These are phyloP conservation scores for Cynocephalus volans DNA, from an alignment of 2,113 vertebrate species.

Conservation along the genomic window DNA sequence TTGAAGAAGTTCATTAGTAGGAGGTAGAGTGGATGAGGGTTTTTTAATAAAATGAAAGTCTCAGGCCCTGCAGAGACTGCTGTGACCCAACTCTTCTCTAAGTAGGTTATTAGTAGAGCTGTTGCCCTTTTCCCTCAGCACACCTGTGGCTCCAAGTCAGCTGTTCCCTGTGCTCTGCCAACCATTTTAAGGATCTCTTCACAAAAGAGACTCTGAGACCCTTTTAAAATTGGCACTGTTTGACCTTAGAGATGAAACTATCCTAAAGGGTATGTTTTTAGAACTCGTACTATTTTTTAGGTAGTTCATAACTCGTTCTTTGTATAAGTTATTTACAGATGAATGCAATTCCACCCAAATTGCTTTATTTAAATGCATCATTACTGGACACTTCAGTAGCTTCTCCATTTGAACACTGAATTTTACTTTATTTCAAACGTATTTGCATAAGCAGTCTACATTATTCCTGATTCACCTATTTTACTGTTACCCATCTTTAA, in stretches of 20 bases:
- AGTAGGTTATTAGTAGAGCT: neutral
- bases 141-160: neutral
- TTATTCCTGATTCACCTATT: slow-evolving; percentile 71
- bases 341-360: slow-evolving; percentile 83
- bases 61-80: neutral
- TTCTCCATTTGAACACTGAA: slow-evolving; percentile 78
- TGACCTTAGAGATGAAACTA: slow-evolving; percentile 57
- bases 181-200: neutral
- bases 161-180: neutral
- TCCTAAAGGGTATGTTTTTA: slow-evolving; percentile 65
- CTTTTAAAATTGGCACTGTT: slow-evolving; percentile 59
- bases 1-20: neutral
- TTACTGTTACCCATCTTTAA: slow-evolving; percentile 64
- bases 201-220: neutral
- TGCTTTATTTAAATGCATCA: slow-evolving; percentile 86
- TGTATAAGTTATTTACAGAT: slow-evolving; percentile 88
- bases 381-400: slow-evolving; percentile 85
- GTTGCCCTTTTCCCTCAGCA: neutral
- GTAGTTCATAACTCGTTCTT: slow-evolving; percentile 65
- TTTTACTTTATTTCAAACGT: slow-evolving; percentile 82
- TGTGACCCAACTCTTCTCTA: neutral
- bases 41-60: neutral
- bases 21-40: neutral
- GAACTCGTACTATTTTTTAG: slow-evolving; percentile 61
- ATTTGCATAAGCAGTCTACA: slow-evolving; percentile 74